Conservation (phyloP, 2,888 invertebrate genomes). For the Macrostomum cliftonense region DNA sequence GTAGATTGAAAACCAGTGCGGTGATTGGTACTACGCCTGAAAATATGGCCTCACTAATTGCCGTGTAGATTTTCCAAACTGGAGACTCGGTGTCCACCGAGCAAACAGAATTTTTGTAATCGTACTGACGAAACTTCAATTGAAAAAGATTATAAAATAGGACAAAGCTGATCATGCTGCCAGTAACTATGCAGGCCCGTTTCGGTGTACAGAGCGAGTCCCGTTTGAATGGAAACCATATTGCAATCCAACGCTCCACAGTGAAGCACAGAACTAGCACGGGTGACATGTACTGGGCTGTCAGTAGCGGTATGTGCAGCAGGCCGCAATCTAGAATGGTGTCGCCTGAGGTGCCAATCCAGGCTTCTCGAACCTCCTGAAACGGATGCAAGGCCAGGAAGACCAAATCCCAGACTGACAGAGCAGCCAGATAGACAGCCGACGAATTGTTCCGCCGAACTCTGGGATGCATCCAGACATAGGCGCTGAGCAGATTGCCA, state of each 20-base stretch:
- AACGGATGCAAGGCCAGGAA: constrained; percentile 25
- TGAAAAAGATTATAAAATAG: too few relatives aligned
- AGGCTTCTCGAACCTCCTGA: constrained; percentile 27
- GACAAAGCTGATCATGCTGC: too few relatives aligned
- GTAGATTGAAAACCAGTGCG: too few relatives aligned
- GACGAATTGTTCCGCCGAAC: constrained; percentile 32
- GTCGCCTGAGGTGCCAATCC: constrained; percentile 23
- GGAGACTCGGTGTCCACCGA: too few relatives aligned
- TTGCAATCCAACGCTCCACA: constrained; percentile 32
- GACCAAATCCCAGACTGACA: constrained; percentile 27
- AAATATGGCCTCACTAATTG: too few relatives aligned
- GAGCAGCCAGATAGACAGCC: constrained; percentile 30
- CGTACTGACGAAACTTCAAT: too few relatives aligned
- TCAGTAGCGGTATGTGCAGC: constrained; percentile 19
- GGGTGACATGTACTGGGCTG: constrained; percentile 30
- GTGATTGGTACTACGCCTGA: too few relatives aligned
- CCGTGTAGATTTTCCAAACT: too few relatives aligned
- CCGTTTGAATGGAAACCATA: constrained; percentile 27
- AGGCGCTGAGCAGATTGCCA: constrained; percentile 27
- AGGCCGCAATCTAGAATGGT: constrained; percentile 24
- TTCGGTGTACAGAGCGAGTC: constrained; percentile 26
- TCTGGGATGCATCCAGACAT: constrained; percentile 27
- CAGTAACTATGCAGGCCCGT: constrained; percentile 15
- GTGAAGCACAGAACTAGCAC: constrained; percentile 32
- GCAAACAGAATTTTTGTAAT: too few relatives aligned